Base-by-base conservation (phyloP, 2,888 invertebrate genomes). In the Bibio marci region DNA sequence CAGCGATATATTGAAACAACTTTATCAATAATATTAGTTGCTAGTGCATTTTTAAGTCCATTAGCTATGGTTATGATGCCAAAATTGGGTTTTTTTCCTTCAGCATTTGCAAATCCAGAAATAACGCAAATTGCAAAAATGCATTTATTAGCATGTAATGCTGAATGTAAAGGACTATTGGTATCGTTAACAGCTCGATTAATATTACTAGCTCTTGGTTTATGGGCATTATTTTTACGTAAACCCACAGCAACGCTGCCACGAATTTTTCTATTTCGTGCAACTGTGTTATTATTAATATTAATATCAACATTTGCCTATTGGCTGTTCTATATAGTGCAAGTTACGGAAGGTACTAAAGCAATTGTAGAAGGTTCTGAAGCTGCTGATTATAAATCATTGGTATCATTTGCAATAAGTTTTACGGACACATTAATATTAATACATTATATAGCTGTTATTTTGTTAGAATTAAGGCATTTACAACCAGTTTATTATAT, bases 261-360 rank as follows among this genome's bases (percentile, higher is more conserved):
- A 2, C 70, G 95, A 44, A 82, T 95, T 58, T 90, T 82, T 61
- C 69, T 94, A 35, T 90, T 90, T 55, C 72, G 92, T 50, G 83
- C 91, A 0, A 76, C 87, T 48, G 80, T 91, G n/a, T 65, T 94
- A 42, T 73, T 87, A 5, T 72, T 95, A 39, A 76, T 92, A 28
- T 76, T 91, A 30, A 77, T 98, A 12, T 83, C 94, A 58, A 83
- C 86, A 45, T 91, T 95, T 63, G 83, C 94, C 4, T 97, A 91
- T 64, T 98, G 98, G 97, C 67, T 98, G 14, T 98, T 98, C 64
- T 98, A 95, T 59, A 79, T 88, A 51, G 92, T 95, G 37, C 87
- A 95, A 62, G 74, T 80, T 39, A 80, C 80, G 1, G 82, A 82
- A 58, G 78, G 80, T 14, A 78, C 81, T 1, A 76, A 80, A 59